These are phyloP conservation scores for Trilocha varians DNA, from an alignment of 2,888 invertebrate species.

Conservation along the genomic window DNA sequence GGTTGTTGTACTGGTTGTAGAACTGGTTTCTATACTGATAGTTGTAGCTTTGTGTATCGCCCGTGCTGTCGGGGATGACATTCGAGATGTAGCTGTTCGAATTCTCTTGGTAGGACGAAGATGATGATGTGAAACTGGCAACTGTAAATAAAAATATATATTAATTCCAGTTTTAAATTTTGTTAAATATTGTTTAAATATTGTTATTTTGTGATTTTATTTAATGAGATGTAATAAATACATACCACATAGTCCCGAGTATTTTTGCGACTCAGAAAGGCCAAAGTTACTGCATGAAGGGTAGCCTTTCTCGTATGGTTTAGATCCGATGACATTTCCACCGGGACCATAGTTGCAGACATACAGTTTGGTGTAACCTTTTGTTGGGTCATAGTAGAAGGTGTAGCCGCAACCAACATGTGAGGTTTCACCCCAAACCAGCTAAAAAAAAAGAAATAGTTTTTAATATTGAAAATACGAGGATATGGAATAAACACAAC, in stretches of 20 bases:
- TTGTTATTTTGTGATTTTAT: no score
- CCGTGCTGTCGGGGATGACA: slow-evolving; percentile 69
- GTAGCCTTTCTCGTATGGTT: slow-evolving; percentile 83
- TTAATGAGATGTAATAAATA: slow-evolving; percentile 21
- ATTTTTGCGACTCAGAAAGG: slow-evolving; percentile 79
- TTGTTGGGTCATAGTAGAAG: slow-evolving; percentile 81
- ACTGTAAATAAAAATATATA: no score
- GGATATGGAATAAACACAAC: slow-evolving; percentile 8
- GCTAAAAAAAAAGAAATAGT: slow-evolving; percentile 51
- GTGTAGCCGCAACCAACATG: slow-evolving; percentile 90
- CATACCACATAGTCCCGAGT: slow-evolving; percentile 85
- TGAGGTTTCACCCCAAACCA: slow-evolving; percentile 91
- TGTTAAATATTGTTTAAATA: no score
- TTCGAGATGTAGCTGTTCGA: slow-evolving; percentile 68
- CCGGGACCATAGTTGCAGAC: slow-evolving; percentile 90
- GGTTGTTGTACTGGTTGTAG: slow-evolving; percentile 53
- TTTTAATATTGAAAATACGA: not conserved
- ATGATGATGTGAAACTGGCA: slow-evolving; percentile 50
- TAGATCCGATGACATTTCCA: slow-evolving; percentile 83
- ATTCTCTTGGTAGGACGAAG: slow-evolving; percentile 56
- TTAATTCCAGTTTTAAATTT: no score
- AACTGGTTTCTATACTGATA: slow-evolving; percentile 49
- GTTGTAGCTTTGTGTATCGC: slow-evolving; percentile 49
- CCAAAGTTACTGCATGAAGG: slow-evolving; percentile 82
- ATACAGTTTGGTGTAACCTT: slow-evolving; percentile 86